These are phyloP conservation scores for Apeltes quadracus DNA, from an alignment of 2,113 vertebrate species.

Conservation along the genomic window DNA sequence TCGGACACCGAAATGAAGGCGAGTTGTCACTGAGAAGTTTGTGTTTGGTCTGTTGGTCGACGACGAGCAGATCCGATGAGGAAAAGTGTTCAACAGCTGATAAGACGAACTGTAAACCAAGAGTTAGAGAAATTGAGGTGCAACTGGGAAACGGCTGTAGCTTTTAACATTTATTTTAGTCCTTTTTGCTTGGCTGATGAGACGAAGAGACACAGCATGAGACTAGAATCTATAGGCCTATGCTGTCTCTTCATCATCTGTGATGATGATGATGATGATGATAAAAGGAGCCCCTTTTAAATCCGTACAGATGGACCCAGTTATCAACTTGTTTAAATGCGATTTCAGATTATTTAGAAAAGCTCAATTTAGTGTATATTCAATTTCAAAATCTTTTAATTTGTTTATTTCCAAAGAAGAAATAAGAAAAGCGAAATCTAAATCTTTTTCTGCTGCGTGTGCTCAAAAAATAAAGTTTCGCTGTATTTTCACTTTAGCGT, in stretches of 20 bases:
- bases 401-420: background rate
- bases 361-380: background rate
- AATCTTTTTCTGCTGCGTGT: background rate
- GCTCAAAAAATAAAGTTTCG: no score
- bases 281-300: background rate
- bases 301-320: slow-evolving; percentile 3
- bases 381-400: background rate
- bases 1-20: background rate
- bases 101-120: slow-evolving; percentile 51
- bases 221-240: no score
- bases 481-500: background rate
- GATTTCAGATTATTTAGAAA: no score
- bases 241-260: no score
- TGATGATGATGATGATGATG: no score
- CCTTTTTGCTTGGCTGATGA: background rate
- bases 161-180: background rate
- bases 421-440: no score
- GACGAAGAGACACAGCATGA: background rate
- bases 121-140: background rate
- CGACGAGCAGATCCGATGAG: slow-evolving; percentile 14
- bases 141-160: background rate
- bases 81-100: slow-evolving; percentile 33
- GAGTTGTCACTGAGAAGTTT: slow-evolving; percentile 7
- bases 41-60: slow-evolving; percentile 2
- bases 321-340: no score